A percentile compares a stretch with the other conserved stretches of the same genome.
Conservation (phyloP, 2,113 vertebrate species). For the Pelecanus crispus region DNA sequence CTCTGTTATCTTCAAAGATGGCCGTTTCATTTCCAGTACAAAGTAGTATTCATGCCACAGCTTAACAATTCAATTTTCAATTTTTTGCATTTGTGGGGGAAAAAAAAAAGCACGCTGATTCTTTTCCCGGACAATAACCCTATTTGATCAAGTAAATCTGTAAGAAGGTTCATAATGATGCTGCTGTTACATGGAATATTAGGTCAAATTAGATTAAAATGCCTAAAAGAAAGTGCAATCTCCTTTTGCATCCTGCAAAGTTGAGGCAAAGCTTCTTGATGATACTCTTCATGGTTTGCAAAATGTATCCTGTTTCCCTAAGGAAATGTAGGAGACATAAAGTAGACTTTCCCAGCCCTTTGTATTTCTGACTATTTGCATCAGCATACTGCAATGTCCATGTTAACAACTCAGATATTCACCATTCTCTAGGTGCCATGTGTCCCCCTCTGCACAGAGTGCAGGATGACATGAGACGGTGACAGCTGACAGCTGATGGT, state of each 20-base stretch:
- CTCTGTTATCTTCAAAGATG: neutral
- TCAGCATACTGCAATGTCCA: neutral
- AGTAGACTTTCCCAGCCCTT: neutral
- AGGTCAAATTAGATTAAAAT: neutral
- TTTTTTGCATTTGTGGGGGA: neutral
- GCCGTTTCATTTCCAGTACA: neutral
- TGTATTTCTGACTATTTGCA: neutral
- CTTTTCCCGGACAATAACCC: neutral
- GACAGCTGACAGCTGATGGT: neutral
- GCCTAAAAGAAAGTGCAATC: neutral
- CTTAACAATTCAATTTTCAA: neutral
- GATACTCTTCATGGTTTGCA: neutral
- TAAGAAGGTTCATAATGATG: neutral
- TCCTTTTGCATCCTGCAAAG: neutral
- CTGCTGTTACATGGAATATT: neutral
- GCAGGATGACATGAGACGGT: neutral
- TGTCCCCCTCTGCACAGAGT: accelerated
- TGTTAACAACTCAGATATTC: neutral
- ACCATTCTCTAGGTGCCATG: neutral
- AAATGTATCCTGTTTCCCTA: neutral
- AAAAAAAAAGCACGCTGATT: too few species aligned
- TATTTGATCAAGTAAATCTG: neutral
- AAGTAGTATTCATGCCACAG: neutral
- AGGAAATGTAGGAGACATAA: accelerated
- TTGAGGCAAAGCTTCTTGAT: neutral